Evolutionary conservation across 2,797 vertebrate species (phyloP).

Genomic region (Pipistrellus kuhlii): DNA sequence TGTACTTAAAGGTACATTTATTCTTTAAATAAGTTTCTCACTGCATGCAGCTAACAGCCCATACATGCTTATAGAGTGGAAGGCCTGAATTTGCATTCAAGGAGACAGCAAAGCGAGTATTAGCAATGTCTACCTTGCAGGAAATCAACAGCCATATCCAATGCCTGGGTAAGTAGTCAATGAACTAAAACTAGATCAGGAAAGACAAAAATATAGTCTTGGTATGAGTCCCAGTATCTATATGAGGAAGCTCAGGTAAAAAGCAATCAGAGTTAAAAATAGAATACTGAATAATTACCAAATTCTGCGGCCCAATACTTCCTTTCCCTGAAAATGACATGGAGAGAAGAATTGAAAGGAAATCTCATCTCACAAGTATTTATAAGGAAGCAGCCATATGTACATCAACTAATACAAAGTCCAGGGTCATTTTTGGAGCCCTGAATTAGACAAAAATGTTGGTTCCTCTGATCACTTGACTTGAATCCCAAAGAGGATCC

Average conservation of each 20-base stretch:
- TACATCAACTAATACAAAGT: background rate
- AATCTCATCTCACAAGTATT: background rate
- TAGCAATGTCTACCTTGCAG: background rate
- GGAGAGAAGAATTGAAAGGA: background rate
- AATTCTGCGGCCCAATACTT: background rate
- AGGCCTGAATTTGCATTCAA: fast-evolving
- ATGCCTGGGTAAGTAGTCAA: background rate
- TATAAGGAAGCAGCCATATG: background rate
- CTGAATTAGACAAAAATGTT: background rate
- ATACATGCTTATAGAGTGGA: background rate
- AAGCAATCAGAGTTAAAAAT: background rate
- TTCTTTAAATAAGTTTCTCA: background rate
- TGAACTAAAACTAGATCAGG: background rate
- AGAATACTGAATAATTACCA: background rate
- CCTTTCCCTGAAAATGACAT: background rate
- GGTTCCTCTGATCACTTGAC: background rate
- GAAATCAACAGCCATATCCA: background rate
- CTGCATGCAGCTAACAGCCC: background rate
- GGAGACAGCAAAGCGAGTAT: background rate
- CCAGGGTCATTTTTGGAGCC: background rate
- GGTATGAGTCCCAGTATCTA: background rate
- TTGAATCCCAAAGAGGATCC: background rate
- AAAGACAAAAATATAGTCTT: background rate
- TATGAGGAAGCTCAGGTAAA: background rate
- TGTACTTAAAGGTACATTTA: background rate